Evolutionary conservation across 2,113 vertebrate genomes (phyloP), one percentile per base, ranked within the genome.

Genomic region (Plectropomus leopardus): DNA sequence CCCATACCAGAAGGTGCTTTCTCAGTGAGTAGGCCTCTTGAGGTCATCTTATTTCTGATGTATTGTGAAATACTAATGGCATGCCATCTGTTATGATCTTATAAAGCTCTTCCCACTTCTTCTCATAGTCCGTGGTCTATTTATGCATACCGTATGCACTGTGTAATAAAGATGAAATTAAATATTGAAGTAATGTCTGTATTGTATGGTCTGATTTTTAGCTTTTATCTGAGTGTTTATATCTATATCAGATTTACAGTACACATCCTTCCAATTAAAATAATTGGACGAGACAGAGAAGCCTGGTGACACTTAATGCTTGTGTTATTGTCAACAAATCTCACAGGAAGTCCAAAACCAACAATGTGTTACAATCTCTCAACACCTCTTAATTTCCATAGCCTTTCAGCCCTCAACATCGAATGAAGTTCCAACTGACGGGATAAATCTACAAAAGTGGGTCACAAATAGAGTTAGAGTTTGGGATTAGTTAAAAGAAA

Each of bases 51-150:
- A 72, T 78, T 68, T 74, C 48, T 63, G 59, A 83, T 79, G 47
- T 65, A 76, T 69, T 76, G 19, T 0, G 4, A 76, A 64, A 76
- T 42, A 76, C 26, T 68, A 45, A 82, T 74, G 16, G 40, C 4
- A 13, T 34, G 40, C 81, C 71, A 84, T 82, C 74, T 89, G 82
- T 50, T 72, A 45, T 23, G 44, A 68, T 57, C 51, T 60, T 50
- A 24, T 54, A n/a, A 21, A 61, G 58, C 32, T 53, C 65, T 64
- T 53, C 13, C 3, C 3, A 69, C 24, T 24, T 71, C 48, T 68
- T 28, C 9, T 26, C 28, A 55, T 63, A 55, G 51, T 23, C 44
- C n/a, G 15, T 45, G 26, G 14, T 78, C 45, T 74, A 36, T 26
- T 65, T 44, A 63, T 51, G 26, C 15, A 78, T 45, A 45, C 19